Percentiles rank a stretch among this genome's conserved stretches.
Evolutionary conservation across 2,113 vertebrate species (phyloP).

Genomic region (Neogobius melanostomus): DNA sequence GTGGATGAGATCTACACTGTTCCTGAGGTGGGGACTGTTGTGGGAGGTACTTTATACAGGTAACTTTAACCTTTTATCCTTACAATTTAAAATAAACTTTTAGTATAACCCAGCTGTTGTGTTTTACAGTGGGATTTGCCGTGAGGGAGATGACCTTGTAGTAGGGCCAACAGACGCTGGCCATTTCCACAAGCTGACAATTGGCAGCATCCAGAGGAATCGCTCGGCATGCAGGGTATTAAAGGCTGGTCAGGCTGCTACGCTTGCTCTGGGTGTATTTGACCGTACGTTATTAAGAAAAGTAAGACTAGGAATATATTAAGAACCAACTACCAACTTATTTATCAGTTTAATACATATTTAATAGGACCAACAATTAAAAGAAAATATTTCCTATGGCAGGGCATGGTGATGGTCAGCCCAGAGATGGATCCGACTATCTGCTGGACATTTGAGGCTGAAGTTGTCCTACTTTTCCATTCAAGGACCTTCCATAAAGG

Average conservation of each 20-base stretch:
- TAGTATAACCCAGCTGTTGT: not conserved
- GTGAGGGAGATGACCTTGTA: conserved; percentile 92
- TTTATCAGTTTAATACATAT: no score
- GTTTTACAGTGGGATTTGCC: conserved; percentile 89
- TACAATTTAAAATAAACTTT: not conserved
- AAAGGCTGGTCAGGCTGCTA: conserved; percentile 93
- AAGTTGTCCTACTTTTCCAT: conserved; percentile 95
- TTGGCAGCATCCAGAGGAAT: conserved; percentile 97
- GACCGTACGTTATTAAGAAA: conserved; percentile 93
- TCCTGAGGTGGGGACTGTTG: conserved; percentile 96
- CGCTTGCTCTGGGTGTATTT: conserved; percentile 89
- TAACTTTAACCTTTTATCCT: not conserved
- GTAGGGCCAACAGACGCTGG: conserved; percentile 92
- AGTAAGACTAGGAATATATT: conserved; percentile 72
- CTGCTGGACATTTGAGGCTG: conserved; percentile 95
- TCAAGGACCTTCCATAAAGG: conserved; percentile 95
- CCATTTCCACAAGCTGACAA: conserved; percentile 86
- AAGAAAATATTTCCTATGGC: conserved; percentile 5
- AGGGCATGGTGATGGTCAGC: conserved; percentile 99
- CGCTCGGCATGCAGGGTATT: conserved; percentile 93
- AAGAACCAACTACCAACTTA: no score
- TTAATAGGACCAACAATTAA: not conserved
- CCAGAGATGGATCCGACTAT: conserved; percentile 97
- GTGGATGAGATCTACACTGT: conserved; percentile 99
- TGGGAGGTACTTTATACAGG: conserved; percentile 97